phyloP scores from a whole-genome alignment of 2,888 invertebrate species.

The Athalia cordata region DNA sequence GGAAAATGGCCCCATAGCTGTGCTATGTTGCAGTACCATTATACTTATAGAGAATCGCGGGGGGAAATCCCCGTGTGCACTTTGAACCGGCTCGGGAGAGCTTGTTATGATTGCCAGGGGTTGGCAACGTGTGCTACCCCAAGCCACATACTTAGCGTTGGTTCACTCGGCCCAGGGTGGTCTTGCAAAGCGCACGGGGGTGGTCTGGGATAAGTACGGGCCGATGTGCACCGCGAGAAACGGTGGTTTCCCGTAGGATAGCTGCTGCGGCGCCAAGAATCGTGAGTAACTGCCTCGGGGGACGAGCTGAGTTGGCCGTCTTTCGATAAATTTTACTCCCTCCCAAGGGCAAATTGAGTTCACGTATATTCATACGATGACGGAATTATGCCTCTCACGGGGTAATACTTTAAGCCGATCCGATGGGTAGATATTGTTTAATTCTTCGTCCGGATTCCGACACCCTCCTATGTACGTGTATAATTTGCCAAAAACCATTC shows the following conservation, averaged over 20 bases:
- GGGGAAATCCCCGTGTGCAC: slow-evolving; percentile 37
- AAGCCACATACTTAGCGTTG: slow-evolving; percentile 45
- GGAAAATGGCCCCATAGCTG: background rate
- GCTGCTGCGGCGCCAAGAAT: slow-evolving; percentile 49
- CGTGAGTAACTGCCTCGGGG: slow-evolving; percentile 49
- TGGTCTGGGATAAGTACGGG: slow-evolving; percentile 39
- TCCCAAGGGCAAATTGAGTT: slow-evolving; percentile 51
- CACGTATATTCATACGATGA: slow-evolving; percentile 39
- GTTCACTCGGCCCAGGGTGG: slow-evolving; percentile 37
- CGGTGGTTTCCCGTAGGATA: background rate
- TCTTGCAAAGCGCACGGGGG: background rate
- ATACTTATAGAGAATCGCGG: slow-evolving; percentile 13
- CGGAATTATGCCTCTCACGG: slow-evolving; percentile 17
- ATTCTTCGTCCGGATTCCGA: background rate
- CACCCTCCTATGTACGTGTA: background rate
- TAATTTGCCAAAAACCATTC: background rate
- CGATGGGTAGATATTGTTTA: background rate
- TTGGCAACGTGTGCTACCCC: slow-evolving; percentile 42
- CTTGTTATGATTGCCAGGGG: slow-evolving; percentile 61
- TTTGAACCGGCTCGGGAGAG: slow-evolving; percentile 49
- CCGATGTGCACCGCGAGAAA: slow-evolving; percentile 36
- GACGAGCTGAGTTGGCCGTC: slow-evolving; percentile 49
- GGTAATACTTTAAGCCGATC: slow-evolving; percentile 16
- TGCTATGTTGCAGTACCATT: background rate
- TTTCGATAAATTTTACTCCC: slow-evolving; percentile 55